phyloP scores from a whole-genome alignment of 2,113 vertebrate genomes.

The Pelmatolapia mariae region DNA sequence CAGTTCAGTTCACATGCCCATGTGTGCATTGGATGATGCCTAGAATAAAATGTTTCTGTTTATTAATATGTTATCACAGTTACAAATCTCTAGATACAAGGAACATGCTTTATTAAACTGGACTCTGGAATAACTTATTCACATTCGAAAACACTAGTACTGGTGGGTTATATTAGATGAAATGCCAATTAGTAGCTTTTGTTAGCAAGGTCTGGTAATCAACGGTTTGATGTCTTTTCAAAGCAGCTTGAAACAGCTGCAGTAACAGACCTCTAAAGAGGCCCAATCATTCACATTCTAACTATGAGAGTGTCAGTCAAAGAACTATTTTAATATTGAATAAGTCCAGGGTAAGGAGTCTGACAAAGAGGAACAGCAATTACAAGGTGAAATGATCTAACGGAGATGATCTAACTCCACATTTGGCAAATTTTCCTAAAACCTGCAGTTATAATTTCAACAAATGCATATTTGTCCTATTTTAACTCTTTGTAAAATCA shows the following conservation, averaged over 20 bases:
- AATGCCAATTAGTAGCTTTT: constrained; percentile 29
- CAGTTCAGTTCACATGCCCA: neutral
- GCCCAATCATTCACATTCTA: neutral
- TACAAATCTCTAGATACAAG: neutral
- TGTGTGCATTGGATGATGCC: neutral
- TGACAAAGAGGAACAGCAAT: neutral
- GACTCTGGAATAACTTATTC: neutral
- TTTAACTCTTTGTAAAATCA: neutral
- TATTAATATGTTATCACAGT: neutral
- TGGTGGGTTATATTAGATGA: neutral
- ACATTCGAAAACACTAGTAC: neutral
- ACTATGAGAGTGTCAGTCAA: constrained; percentile 10
- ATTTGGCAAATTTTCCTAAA: neutral
- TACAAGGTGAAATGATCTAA: neutral
- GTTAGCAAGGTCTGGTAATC: constrained; percentile 6
- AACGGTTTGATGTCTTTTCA: constrained; percentile 19
- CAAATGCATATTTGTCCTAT: neutral
- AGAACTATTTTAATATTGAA: constrained; percentile 12
- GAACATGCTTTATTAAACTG: neutral
- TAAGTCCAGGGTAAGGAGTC: neutral
- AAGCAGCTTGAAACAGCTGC: constrained; percentile 16
- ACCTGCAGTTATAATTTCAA: neutral
- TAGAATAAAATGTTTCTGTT: neutral
- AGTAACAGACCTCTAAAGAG: constrained; percentile 3
- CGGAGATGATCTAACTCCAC: neutral